phyloP scores from a whole-genome alignment of 2,888 invertebrate genomes.

The Cactoblastis cactorum region DNA sequence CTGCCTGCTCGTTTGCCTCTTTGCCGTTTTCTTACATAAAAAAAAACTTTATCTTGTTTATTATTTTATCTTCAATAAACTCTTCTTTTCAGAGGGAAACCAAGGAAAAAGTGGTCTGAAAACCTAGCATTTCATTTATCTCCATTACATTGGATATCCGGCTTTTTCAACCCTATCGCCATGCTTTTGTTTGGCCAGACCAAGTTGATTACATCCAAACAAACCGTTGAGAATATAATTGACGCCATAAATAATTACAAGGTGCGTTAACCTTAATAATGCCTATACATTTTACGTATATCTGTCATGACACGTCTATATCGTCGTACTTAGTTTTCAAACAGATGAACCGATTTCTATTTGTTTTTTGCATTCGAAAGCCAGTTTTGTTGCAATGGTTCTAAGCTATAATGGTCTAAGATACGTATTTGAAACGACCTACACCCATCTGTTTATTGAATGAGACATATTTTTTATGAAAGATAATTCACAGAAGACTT shows the following conservation, averaged over 20 bases:
- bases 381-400: no score
- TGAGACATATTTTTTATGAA: no score
- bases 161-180: slow-evolving; percentile 31
- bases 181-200: slow-evolving; percentile 32
- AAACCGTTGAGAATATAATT: slow-evolving; percentile 42
- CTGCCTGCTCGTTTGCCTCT: neutral
- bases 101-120: neutral
- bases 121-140: slow-evolving; percentile 36
- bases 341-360: no score
- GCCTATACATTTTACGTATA: neutral
- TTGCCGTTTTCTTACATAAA: no score
- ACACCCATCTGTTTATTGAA: no score
- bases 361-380: no score
- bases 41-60: no score
- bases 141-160: slow-evolving; percentile 56
- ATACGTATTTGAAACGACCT: no score
- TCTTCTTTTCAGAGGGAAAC: neutral
- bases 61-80: neutral
- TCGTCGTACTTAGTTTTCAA: no score
- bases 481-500: no score
- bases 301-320: no score
- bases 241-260: slow-evolving; percentile 57
- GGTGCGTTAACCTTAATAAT: slow-evolving; percentile 29
- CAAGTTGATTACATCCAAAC: slow-evolving; percentile 46
- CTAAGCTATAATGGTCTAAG: no score